Evolutionary conservation across 2,113 vertebrate species (phyloP), one percentile per base, ranked within the genome.

Genomic region (Polyodon spathula): DNA sequence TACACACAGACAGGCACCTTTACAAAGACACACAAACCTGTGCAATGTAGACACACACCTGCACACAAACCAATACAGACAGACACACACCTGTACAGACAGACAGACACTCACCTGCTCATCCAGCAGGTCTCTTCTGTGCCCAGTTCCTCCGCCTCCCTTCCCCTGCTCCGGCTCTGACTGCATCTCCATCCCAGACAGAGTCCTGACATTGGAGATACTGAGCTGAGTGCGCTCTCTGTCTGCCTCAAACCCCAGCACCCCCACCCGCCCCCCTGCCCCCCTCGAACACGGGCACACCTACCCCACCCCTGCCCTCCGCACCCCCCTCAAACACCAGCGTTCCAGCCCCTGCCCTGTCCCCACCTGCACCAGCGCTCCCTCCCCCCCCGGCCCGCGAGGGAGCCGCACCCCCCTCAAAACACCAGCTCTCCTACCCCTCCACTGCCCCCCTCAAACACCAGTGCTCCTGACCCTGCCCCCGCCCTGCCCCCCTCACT

Each of bases 141-240:
- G 85, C 65, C 27, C 27, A 3, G 27, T 3, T 27, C 27, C 27
- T 27, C 27, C 27, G 27, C 27, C 27, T 27, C 27, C 27, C 27
- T 27, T 27, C 27, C 27, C 27, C 27, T 27, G 27, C 27, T 27
- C 27, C 27, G 27, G 3, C 27, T 27, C 27, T 3, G 27, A 2
- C 44, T 46, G 44, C 8, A 46, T 46, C 8, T 46, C 44, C 8
- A 46, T 46, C 44, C 65, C 84, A 0, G 84, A 89, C 5, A 93
- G 82, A 40, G 90, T 93, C 69, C 92, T 77, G 0, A 94, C 87
- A 11, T 93, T 88, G 2, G 86, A 93, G 70, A 94, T 94, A 73
- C 87, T 93, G 65, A 91, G 86, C 27, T 67, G 65, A 46, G 79
- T 73, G 51, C 78, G 69, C 60, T 77, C 82, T 4, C 68, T 50